Base-by-base conservation (phyloP, 92 coral and sea anemone species). In the Actinernus sp. region DNA sequence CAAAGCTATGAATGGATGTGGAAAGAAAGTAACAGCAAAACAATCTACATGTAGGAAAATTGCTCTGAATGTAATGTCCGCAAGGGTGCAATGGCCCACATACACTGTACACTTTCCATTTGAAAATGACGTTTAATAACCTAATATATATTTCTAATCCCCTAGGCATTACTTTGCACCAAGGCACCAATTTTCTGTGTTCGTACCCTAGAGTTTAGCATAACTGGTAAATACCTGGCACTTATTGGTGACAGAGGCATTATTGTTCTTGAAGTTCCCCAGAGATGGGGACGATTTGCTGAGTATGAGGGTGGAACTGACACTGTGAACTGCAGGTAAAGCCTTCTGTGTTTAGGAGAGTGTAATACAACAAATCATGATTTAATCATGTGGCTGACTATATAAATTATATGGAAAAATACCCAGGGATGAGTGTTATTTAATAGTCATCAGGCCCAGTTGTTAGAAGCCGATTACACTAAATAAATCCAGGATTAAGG, bases 271-370 rank as follows among this genome's bases (percentile, higher is more conserved):
- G 99, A 91, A 63, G 60, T 95, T 75, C 99, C 99, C 0, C 96
- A 76, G 56, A 86, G 88, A 40, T 89, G 97, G 93, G 99, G 99
- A n/a, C 91, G 84, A 79, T 91, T 83, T 81, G 93, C 97, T 2
- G 97, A 87, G 47, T 95, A 87, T 80, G 92, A 91, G 60, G 93
- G 93, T 58, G 99, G 99, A 58, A 64, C 77, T 11, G 60, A 73
- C 0, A 68, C 63, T 29, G 88, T 95, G 26, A 72, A 53, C 55
- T 87, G 99, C 86, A 95, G 96, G 99, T 95, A 75, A 26, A 55
- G 16, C 40, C 1, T 44, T 23, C 3, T n/a, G n/a, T 8, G 22
- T 4, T 5, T 17, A 45, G 22, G 10, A 17, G 19, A 8, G 22
- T 7, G 17, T 45, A 45, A 7, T 8, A 45, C 7, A 36, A 36